These are phyloP conservation scores for Meleagris gallopavo DNA, from an alignment of 2,113 vertebrate genomes.

Conservation along the genomic window DNA sequence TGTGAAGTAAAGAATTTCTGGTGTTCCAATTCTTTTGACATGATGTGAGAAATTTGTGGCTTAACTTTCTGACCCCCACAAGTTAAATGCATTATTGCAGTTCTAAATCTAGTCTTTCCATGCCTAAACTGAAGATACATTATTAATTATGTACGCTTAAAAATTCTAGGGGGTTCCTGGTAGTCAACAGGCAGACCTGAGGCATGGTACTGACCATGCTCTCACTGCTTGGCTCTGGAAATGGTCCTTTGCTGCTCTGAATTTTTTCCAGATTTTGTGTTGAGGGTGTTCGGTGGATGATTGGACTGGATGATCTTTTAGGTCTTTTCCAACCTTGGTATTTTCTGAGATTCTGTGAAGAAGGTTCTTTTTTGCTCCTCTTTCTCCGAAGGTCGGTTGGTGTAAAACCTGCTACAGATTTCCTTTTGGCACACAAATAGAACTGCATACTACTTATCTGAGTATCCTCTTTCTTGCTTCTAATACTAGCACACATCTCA, in stretches of 20 bases:
- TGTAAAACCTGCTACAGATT: slow-evolving; percentile 5
- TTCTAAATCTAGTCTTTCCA: neutral
- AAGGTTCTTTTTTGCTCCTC: neutral
- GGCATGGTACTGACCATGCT: accelerated
- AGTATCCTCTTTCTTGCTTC: slow-evolving; percentile 40
- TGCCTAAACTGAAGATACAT: neutral
- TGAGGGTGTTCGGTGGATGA: no score
- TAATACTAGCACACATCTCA: slow-evolving; percentile 22
- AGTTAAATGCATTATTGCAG: neutral
- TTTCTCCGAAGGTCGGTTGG: neutral
- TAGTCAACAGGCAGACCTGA: neutral
- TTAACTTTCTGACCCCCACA: neutral
- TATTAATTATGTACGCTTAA: neutral
- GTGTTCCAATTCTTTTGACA: neutral
- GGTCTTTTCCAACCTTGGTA: no score
- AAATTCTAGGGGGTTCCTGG: neutral
- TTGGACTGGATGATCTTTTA: no score
- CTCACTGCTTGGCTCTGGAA: neutral
- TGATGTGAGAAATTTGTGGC: neutral
- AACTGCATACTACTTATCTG: neutral
- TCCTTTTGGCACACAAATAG: neutral
- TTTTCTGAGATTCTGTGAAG: neutral
- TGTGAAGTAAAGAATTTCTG: neutral
- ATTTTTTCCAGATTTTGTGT: no score
- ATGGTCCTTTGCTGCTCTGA: neutral